Percentiles rank a stretch among this genome's conserved stretches.
Conservation (phyloP, 2,113 vertebrate genomes). For the Crotalus viridis region DNA sequence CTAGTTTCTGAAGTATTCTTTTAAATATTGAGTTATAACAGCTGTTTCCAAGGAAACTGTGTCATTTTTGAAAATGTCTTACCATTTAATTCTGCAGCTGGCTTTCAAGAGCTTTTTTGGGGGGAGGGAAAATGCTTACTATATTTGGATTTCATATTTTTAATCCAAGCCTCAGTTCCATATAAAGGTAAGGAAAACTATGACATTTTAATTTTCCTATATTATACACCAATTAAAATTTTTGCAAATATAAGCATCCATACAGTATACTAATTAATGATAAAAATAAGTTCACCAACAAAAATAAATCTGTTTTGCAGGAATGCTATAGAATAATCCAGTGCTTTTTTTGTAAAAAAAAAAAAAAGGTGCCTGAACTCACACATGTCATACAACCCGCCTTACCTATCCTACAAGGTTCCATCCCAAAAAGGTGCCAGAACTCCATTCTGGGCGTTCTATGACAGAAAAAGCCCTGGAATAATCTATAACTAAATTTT, state of each 20-base stretch:
- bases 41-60: neutral
- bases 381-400: too few relatives aligned
- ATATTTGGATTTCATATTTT: conserved; percentile 9
- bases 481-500: neutral
- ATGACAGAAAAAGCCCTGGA: too few relatives aligned
- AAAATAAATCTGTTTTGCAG: neutral
- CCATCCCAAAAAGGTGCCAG: too few relatives aligned
- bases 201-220: neutral
- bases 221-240: neutral
- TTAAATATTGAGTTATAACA: neutral
- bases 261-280: conserved; percentile 17
- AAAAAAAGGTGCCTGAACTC: too few relatives aligned
- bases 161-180: neutral
- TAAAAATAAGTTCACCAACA: neutral
- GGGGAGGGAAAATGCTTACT: neutral
- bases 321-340: neutral
- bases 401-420: too few relatives aligned
- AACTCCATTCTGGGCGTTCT: too few relatives aligned
- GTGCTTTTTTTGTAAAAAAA: too few relatives aligned
- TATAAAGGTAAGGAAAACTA: neutral
- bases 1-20: neutral
- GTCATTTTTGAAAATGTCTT: neutral
- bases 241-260: neutral
- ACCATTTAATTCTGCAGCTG: neutral
- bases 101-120: neutral